Conservation (phyloP, 1,140 invertebrate species). For the Phocides pigmalion region DNA sequence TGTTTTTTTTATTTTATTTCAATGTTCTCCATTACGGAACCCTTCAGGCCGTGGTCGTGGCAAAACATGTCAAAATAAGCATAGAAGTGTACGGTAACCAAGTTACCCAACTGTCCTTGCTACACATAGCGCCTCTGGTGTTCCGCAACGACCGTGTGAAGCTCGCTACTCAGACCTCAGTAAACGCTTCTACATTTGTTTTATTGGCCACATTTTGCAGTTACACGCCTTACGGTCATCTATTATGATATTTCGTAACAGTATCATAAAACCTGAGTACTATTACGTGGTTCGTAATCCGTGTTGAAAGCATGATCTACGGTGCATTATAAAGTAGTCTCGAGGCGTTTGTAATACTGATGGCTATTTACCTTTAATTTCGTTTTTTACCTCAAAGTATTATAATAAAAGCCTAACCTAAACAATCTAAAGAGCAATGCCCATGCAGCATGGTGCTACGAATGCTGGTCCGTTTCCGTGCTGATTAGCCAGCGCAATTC, state of each 20-base stretch:
- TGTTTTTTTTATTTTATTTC: no score
- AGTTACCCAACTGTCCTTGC: conserved; percentile 58
- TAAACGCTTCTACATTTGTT: conserved; percentile 36
- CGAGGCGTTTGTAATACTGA: neutral
- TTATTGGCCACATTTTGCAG: conserved; percentile 40
- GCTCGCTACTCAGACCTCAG: conserved; percentile 32
- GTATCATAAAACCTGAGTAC: conserved; percentile 32
- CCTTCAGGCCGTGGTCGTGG: no score
- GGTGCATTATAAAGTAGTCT: conserved; percentile 1
- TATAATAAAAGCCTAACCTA: no score
- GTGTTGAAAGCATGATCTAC: conserved; percentile 29
- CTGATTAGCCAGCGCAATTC: no score
- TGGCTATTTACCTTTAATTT: neutral
- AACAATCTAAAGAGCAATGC: no score
- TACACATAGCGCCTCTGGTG: conserved; percentile 40
- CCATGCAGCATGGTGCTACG: no score
- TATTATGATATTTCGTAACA: conserved; percentile 41
- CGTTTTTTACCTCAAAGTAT: no score
- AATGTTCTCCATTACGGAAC: no score
- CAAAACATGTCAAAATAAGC: conserved; percentile 27
- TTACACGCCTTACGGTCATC: conserved; percentile 34
- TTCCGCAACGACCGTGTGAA: conserved; percentile 48
- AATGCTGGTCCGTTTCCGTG: no score
- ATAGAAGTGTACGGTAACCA: conserved; percentile 20
- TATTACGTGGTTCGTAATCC: conserved; percentile 9